Percentiles rank a stretch among this genome's conserved stretches.
Conservation (phyloP, 2,797 vertebrate genomes). For the Myotis myotis region DNA sequence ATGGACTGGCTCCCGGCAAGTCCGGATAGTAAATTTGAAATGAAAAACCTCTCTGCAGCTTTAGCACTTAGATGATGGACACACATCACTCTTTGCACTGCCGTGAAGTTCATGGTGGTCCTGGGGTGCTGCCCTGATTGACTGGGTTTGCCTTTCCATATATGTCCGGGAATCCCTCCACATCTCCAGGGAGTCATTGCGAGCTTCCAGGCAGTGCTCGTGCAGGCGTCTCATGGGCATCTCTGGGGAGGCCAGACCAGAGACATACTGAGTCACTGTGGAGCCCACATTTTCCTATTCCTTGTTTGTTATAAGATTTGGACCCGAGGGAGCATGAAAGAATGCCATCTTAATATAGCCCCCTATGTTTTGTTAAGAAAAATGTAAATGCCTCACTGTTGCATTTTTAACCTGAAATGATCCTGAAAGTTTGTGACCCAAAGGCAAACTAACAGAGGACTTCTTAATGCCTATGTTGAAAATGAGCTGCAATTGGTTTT, state of each 20-base stretch:
- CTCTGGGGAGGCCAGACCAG: neutral
- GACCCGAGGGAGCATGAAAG: neutral
- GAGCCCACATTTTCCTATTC: neutral
- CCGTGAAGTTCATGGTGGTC: constrained; percentile 37
- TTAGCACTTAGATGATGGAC: constrained; percentile 17
- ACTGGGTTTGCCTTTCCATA: constrained; percentile 28
- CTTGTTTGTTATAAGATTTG: neutral
- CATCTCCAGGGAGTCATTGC: neutral
- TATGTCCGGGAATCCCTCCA: neutral
- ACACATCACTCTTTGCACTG: neutral
- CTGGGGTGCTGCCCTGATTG: neutral
- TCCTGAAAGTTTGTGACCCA: constrained; percentile 31
- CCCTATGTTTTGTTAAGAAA: constrained; percentile 43
- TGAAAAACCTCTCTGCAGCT: constrained; percentile 36
- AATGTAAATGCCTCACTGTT: constrained; percentile 14
- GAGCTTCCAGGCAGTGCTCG: neutral
- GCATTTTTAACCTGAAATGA: constrained; percentile 18
- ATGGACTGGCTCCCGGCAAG: no score
- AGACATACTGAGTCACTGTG: constrained; percentile 4
- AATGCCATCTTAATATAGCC: neutral
- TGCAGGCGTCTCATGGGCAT: neutral
- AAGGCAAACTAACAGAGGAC: constrained; percentile 14
- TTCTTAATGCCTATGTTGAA: constrained; percentile 16
- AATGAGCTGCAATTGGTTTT: constrained; percentile 56
- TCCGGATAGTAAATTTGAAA: neutral